These are phyloP conservation scores for Brachionus manjavacas DNA, from an alignment of 1,140 invertebrate genomes.

Conservation along the genomic window DNA sequence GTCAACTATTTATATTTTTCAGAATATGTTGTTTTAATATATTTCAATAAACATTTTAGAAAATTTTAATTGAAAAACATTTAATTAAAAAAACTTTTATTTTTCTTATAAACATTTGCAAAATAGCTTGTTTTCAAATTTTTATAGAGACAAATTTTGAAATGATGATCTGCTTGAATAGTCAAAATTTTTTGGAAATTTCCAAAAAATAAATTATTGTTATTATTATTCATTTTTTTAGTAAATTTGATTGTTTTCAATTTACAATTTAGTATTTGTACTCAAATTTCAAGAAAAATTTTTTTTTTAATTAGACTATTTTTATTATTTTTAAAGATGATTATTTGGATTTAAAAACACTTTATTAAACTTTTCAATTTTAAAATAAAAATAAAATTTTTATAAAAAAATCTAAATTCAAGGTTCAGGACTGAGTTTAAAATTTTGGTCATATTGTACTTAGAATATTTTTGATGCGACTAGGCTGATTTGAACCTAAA, in stretches of 20 bases:
- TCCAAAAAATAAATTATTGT: neutral
- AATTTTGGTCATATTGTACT: too few relatives aligned
- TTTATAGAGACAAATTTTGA: neutral
- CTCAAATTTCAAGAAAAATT: neutral
- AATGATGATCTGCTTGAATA: neutral
- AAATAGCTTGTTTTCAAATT: neutral
- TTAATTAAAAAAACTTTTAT: neutral
- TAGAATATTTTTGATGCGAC: too few relatives aligned
- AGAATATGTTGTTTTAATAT: neutral
- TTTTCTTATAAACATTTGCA: neutral
- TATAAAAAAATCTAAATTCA: too few relatives aligned
- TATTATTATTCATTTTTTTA: neutral
- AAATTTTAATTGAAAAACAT: neutral
- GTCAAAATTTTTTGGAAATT: neutral
- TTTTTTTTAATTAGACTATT: too few relatives aligned
- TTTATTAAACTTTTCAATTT: too few relatives aligned
- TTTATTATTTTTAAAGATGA: too few relatives aligned
- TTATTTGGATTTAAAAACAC: too few relatives aligned
- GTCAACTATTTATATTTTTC: neutral
- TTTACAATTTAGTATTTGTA: neutral
- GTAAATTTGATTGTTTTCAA: neutral
- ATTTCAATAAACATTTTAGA: neutral
- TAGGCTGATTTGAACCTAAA: too few relatives aligned
- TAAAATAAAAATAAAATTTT: too few relatives aligned
- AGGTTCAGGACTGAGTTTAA: too few relatives aligned